Conservation (phyloP, 2,888 invertebrate species). For the Melanotus villosus region DNA sequence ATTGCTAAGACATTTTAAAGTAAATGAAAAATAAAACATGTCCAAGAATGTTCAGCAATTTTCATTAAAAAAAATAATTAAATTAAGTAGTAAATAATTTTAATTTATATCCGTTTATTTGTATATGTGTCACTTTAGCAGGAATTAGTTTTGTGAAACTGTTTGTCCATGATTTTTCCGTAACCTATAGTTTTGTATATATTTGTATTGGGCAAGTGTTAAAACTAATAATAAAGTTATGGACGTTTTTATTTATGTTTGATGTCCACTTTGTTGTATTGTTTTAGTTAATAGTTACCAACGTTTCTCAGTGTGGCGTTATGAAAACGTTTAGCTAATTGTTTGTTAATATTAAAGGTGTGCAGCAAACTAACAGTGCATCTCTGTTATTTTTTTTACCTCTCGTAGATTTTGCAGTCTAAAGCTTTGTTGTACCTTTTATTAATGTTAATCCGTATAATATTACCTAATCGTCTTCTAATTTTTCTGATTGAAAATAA, state of each 20-base stretch:
- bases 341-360: too few relatives aligned
- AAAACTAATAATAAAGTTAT: constrained; percentile 56
- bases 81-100: constrained; percentile 38
- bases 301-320: background rate
- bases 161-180: constrained; percentile 52
- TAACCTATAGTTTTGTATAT: constrained; percentile 60
- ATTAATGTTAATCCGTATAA: too few relatives aligned
- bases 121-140: constrained; percentile 34
- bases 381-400: too few relatives aligned
- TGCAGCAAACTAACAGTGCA: too few relatives aligned
- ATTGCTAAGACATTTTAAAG: background rate
- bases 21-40: constrained; percentile 19
- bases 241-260: constrained; percentile 56
- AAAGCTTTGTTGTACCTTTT: too few relatives aligned
- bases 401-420: too few relatives aligned
- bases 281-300: constrained; percentile 17
- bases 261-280: constrained; percentile 41
- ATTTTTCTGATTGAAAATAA: too few relatives aligned
- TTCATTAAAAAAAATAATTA: constrained; percentile 16
- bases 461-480: too few relatives aligned
- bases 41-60: constrained; percentile 18
- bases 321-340: too few relatives aligned
- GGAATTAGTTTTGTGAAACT: constrained; percentile 47
- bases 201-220: constrained; percentile 63
- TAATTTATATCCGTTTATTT: constrained; percentile 42